Percentiles rank a stretch among this genome's conserved stretches.
phyloP scores from a whole-genome alignment of 2,797 vertebrate species.

The Enteromius treurensis region DNA sequence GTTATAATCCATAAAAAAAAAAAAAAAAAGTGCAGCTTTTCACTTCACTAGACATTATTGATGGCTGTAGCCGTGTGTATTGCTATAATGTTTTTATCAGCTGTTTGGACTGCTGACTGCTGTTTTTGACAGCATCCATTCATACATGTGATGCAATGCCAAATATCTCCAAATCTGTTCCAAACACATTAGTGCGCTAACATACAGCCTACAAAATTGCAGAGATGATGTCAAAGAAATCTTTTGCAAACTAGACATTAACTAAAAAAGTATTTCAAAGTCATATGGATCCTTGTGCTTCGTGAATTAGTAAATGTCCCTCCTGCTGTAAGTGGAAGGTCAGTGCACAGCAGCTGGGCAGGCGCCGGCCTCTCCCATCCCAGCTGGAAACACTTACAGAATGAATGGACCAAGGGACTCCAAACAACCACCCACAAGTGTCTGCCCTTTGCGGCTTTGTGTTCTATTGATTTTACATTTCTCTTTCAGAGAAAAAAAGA shows the following conservation, averaged over 20 bases:
- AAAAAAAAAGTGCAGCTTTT: neutral
- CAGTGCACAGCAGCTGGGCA: conserved; percentile 47
- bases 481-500: conserved; percentile 9
- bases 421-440: conserved; percentile 42
- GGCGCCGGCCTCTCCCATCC: conserved; percentile 36
- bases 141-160: neutral
- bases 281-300: neutral
- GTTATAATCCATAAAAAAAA: neutral
- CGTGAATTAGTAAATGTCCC: conserved; percentile 30
- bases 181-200: neutral
- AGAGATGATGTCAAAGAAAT: neutral
- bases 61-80: neutral
- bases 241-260: neutral
- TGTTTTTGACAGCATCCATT: neutral
- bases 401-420: conserved; percentile 41
- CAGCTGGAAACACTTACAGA: conserved; percentile 43
- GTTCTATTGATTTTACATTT: conserved; percentile 48
- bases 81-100: neutral
- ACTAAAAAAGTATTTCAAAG: neutral
- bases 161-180: neutral
- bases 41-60: neutral
- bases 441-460: conserved; percentile 51
- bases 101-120: neutral
- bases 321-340: conserved; percentile 54
- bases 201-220: neutral